Evolutionary conservation across 2,113 vertebrate genomes (phyloP), one percentile per base, ranked within the genome.

Genomic region (Excalfactoria chinensis): DNA sequence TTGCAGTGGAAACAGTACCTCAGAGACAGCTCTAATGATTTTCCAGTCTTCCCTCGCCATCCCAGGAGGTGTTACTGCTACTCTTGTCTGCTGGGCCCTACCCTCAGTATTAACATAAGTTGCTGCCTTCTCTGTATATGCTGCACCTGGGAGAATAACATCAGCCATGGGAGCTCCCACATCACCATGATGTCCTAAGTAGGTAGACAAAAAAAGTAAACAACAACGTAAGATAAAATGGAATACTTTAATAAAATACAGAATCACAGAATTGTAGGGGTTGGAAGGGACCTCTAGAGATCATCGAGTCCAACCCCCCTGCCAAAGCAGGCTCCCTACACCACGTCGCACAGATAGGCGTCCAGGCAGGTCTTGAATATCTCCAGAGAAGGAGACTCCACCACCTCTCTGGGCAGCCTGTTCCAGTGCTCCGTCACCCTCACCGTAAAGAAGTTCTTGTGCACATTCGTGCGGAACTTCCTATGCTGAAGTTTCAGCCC

Each of bases 31-130:
- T 91, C 99, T 98, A 94, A 99, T 96, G 94, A 99, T 98, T 97
- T 97, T 99, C 99, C 99, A 99, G 98, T 99, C 99, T 85, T 99
- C 99, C 88, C 99, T 97, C 59, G 99, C 99, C 97, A 99, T 94
- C 35, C 99, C 99, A 4, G 99, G 99, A 13, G 99, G 97, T 3
- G 98, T 99, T 73, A 99, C 99, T 2, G 99, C 99, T 82, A 98
- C 88, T 87, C 98, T 97, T 37, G 99, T 99, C 95, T 99, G 98
- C 74, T 99, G 99, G 86, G 99, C 98, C 89, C 99, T 96, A 17
- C 99, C 99, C 95, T 99, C 99, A 1, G 99, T 99, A 94, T 99
- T 99, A 60, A 99, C 99, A 0, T 99, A 99, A 1, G 99, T 99
- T 81, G 96, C 98, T 2, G 97, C 96, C 92, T 99, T 99, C 97